Conservation (phyloP, 2,888 invertebrate genomes). For the Odiellus spinosus region DNA sequence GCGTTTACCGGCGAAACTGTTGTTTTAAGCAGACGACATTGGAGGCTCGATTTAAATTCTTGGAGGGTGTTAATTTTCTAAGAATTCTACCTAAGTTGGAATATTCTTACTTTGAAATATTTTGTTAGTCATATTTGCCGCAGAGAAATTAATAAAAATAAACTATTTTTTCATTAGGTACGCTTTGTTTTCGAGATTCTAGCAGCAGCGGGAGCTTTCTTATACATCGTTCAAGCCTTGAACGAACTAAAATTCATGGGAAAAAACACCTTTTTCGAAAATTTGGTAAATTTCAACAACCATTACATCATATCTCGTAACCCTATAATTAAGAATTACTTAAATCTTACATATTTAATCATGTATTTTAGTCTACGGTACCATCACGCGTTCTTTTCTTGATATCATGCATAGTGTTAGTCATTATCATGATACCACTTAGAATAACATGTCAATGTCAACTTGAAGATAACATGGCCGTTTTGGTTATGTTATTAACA, state of each 20-base stretch:
- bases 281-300: conserved; percentile 50
- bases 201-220: conserved; percentile 62
- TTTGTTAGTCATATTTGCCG: too few relatives aligned
- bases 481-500: conserved; percentile 85
- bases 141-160: too few relatives aligned
- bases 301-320: too few relatives aligned
- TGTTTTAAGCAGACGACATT: too few relatives aligned
- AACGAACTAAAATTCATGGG: conserved; percentile 82
- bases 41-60: too few relatives aligned
- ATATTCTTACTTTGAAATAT: too few relatives aligned
- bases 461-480: conserved; percentile 77
- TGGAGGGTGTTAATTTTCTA: too few relatives aligned
- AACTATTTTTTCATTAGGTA: too few relatives aligned
- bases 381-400: conserved; percentile 87
- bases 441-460: conserved; percentile 67
- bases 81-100: too few relatives aligned
- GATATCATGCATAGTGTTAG: conserved; percentile 74
- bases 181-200: conserved; percentile 60
- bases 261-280: conserved; percentile 82
- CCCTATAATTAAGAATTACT: too few relatives aligned
- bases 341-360: too few relatives aligned
- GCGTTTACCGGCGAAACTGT: too few relatives aligned
- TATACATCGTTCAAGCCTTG: conserved; percentile 67
- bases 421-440: conserved; percentile 62
- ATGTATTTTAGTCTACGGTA: conserved; percentile 51